These are phyloP conservation scores for Ornithorhynchus anatinus DNA, from an alignment of 2,113 vertebrate species.

Conservation along the genomic window DNA sequence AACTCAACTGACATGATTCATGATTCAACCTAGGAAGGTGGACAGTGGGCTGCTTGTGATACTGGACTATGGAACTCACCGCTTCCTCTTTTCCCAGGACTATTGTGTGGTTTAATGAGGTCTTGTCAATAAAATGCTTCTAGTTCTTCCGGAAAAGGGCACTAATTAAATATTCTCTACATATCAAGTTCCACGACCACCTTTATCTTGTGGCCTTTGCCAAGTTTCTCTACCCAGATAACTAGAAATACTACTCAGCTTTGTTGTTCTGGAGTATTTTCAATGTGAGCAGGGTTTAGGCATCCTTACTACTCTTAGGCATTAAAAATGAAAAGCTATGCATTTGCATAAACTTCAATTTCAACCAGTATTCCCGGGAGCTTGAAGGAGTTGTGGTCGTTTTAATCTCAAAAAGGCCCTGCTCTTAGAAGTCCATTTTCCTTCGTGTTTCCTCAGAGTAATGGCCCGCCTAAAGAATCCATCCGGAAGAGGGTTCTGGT, in stretches of 20 bases:
- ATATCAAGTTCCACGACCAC: no score
- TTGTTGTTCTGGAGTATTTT: accelerated
- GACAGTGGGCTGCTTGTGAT: background rate
- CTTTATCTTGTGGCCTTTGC: background rate
- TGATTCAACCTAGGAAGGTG: background rate
- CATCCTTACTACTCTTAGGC: background rate
- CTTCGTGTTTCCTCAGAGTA: background rate
- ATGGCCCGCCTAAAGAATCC: background rate
- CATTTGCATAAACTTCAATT: background rate
- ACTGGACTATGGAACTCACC: background rate
- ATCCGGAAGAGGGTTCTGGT: background rate
- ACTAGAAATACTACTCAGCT: no score
- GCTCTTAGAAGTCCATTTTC: background rate
- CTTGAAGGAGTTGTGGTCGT: no score
- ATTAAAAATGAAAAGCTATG: background rate
- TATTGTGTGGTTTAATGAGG: background rate
- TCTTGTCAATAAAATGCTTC: background rate
- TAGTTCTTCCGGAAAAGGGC: background rate
- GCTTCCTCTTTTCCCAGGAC: background rate
- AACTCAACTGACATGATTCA: no score
- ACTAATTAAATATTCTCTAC: no score
- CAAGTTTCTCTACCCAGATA: no score
- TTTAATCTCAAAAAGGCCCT: background rate
- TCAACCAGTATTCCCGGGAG: no score
- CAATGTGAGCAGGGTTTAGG: no score